Percentiles rank a stretch among this genome's conserved stretches.
These are phyloP conservation scores for Irena cyanogastra DNA, from an alignment of 2,113 vertebrate genomes.

Conservation along the genomic window DNA sequence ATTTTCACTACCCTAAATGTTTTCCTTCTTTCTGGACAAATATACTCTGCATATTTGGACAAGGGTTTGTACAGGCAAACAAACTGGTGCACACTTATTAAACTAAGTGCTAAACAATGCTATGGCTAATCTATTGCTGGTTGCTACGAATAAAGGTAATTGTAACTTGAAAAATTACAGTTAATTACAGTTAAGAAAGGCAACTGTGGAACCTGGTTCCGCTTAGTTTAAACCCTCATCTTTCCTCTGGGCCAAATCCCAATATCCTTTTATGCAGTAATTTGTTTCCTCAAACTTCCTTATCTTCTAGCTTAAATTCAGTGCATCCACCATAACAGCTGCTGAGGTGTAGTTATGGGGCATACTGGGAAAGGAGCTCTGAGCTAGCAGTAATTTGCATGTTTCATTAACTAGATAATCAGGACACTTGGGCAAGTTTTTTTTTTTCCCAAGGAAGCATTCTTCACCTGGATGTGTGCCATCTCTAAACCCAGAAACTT, in stretches of 20 bases:
- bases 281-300: constrained; percentile 23
- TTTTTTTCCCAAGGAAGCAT: not conserved
- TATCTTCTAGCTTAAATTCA: constrained; percentile 1
- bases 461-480: not conserved
- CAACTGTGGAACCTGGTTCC: not conserved
- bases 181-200: not conserved
- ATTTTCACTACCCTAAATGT: not conserved
- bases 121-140: not conserved
- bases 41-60: not conserved
- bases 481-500: not conserved
- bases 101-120: not conserved
- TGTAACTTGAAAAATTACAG: not conserved
- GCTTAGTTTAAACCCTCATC: not conserved
- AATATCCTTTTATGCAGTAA: not conserved
- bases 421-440: constrained; percentile 3
- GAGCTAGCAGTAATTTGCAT: constrained; percentile 40
- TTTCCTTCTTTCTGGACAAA: not conserved
- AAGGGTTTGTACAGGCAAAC: not conserved
- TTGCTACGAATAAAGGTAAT: not conserved
- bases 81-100: not conserved
- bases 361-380: constrained; percentile 7
- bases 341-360: constrained; percentile 1
- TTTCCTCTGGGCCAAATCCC: not conserved
- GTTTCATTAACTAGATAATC: constrained; percentile 53
- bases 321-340: not conserved